Evolutionary conservation across 92 coral and sea anemone species (phyloP), one percentile per base, ranked within the genome.

Genomic region (Desmophyllum pertusum): DNA sequence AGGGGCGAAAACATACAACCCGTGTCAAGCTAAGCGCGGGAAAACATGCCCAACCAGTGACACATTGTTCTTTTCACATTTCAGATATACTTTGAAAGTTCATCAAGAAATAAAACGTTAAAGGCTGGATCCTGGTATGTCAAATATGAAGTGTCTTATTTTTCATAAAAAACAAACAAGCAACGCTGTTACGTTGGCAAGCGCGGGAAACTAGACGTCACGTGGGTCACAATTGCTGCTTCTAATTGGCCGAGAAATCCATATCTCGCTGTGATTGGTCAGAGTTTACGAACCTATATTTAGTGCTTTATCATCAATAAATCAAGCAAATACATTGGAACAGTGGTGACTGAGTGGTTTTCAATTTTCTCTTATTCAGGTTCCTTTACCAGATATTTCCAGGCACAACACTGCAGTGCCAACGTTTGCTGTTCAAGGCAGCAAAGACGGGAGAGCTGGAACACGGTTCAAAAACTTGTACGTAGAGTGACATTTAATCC

Each of bases 351-450:
- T 23, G 25, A 23, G 19, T 64, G 45, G 0, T 35, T 23, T 30
- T 29, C 6, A 19, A 43, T 18, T 31, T n/a, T 71, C 68, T 13
- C 21, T 72, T n/a, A n/a, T n/a, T 17, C 68, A 94, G 98, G 84
- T 96, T 96, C 77, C 89, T 96, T 11, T 96, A 96, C 59, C 98
- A 96, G 88, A 93, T 96, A 38, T 96, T 96, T 66, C 99, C 99
- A 31, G 99, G 99, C 4, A 92, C 93, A 0, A 96, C 99, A 7
- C 62, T 93, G n/a, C 99, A 93, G 59, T 96, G 98, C 48, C 99
- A 96, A 79, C 77, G 99, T 46, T 83, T 96, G 88, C 66, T 96
- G 78, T 94, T 96, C 84, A 96, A 96, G 57, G 99, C 99, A 37
- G 94, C 98, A 23, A 96, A 96, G 85, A 87, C 98, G 10, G 99